phyloP scores from a whole-genome alignment of 1,140 invertebrate genomes.

The Solen grandis region DNA sequence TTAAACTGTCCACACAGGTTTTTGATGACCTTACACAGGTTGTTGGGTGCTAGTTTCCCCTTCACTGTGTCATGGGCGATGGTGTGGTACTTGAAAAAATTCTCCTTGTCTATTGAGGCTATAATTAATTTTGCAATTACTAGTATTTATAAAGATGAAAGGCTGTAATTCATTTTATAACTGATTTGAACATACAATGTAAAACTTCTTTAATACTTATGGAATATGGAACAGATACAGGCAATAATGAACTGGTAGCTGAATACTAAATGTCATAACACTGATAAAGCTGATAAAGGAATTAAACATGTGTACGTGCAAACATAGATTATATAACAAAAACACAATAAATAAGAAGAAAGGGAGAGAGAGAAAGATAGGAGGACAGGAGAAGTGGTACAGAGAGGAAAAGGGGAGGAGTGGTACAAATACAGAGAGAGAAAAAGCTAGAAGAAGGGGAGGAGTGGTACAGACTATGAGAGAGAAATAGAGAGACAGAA shows the following conservation, averaged over 20 bases:
- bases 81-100: slow-evolving; percentile 72
- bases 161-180: too few relatives aligned
- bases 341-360: neutral
- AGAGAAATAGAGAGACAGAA: neutral
- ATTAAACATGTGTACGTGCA: neutral
- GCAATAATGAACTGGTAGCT: too few relatives aligned
- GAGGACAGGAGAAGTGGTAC: neutral
- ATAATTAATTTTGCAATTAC: slow-evolving; percentile 25
- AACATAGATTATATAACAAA: neutral
- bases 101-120: slow-evolving; percentile 69
- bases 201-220: too few relatives aligned
- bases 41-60: slow-evolving; percentile 65
- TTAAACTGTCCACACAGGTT: slow-evolving; percentile 63
- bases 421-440: neutral
- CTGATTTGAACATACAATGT: too few relatives aligned
- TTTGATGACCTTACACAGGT: slow-evolving; percentile 55
- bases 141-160: too few relatives aligned
- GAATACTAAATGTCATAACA: too few relatives aligned
- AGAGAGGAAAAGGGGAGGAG: neutral
- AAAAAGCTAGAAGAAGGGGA: neutral
- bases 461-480: neutral
- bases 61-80: slow-evolving; percentile 75
- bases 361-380: too few relatives aligned
- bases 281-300: neutral
- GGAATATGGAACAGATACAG: too few relatives aligned